Evolutionary conservation across 92 coral and sea anemone genomes (phyloP).

Genomic region (Parazoanthus atlanticus): DNA sequence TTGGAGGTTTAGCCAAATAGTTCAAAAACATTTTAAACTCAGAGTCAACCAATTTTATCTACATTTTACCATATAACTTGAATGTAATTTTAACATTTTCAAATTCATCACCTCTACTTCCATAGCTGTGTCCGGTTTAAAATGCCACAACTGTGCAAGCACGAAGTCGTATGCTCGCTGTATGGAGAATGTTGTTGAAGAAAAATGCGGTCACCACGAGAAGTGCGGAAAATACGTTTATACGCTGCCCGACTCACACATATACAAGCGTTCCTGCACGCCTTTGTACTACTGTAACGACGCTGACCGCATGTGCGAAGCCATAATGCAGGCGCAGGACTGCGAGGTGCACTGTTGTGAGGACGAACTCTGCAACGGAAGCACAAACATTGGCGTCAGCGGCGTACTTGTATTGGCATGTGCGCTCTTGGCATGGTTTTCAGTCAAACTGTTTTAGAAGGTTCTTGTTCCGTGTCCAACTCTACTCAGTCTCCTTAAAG

Average conservation of each 20-base stretch:
- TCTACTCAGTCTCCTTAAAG: background rate
- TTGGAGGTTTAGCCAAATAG: too few relatives aligned
- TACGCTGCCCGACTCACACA: conserved; percentile 25
- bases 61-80: background rate
- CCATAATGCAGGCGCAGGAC: conserved; percentile 37
- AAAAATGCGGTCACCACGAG: conserved; percentile 9
- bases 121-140: conserved; percentile 15
- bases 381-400: background rate
- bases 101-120: background rate
- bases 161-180: conserved; percentile 27
- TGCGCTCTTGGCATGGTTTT: background rate
- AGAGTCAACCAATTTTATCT: background rate
- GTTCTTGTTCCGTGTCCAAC: too few relatives aligned
- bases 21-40: too few relatives aligned
- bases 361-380: conserved; percentile 18
- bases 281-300: conserved; percentile 29
- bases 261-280: conserved; percentile 42
- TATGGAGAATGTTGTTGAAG: conserved; percentile 22
- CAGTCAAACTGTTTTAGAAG: background rate
- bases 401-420: background rate
- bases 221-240: conserved; percentile 37
- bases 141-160: conserved; percentile 43
- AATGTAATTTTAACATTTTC: too few relatives aligned
- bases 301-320: conserved; percentile 42
- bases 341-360: conserved; percentile 40